A percentile compares a stretch with the other conserved stretches of the same genome.
Evolutionary conservation across 2,797 vertebrate genomes (phyloP).

Genomic region (Pterois miles): DNA sequence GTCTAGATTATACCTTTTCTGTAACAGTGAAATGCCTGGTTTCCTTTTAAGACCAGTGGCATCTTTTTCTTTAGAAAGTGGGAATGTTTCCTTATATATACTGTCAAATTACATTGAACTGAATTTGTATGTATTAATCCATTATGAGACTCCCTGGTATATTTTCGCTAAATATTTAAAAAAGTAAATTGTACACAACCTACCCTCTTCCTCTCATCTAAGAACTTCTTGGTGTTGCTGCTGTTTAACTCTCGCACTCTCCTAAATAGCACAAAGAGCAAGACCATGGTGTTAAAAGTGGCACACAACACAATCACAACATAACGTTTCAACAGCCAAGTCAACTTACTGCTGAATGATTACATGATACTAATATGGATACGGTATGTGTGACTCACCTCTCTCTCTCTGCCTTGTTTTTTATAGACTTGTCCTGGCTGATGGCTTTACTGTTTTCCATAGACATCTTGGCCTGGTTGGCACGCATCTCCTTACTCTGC

Average conservation of each 20-base stretch:
- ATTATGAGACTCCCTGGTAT: not conserved
- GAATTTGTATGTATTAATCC: not conserved
- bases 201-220: conserved; percentile 98
- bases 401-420: conserved; percentile 98
- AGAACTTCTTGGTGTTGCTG: conserved; percentile 99
- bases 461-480: conserved; percentile 97
- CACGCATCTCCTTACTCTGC: conserved; percentile 98
- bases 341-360: not conserved
- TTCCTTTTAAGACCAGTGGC: not conserved
- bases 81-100: not conserved
- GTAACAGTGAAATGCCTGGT: not conserved
- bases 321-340: not conserved
- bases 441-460: conserved; percentile 99
- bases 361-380: not conserved
- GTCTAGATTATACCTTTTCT: too few relatives aligned
- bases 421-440: conserved; percentile 98
- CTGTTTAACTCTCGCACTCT: conserved; percentile 97
- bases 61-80: not conserved
- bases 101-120: not conserved
- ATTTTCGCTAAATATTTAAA: not conserved
- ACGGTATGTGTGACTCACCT: conserved; percentile 80
- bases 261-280: conserved; percentile 70
- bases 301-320: not conserved
- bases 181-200: conserved; percentile 35
- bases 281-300: not conserved